Evolutionary conservation across 1,140 invertebrate genomes (phyloP).

Genomic region (Conopomorpha cramerella): DNA sequence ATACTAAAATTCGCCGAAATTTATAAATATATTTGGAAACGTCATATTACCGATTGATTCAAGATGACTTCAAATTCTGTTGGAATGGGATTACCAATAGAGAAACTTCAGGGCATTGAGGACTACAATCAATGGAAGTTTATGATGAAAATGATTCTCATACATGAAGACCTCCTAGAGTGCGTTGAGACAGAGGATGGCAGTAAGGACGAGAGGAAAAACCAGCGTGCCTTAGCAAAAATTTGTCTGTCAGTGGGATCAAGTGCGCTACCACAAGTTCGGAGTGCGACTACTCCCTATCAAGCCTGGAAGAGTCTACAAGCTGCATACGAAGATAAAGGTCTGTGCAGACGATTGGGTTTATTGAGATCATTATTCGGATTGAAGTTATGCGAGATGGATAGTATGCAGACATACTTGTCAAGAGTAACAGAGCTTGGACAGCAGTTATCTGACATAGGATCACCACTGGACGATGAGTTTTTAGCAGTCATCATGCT

Average conservation of each 20-base stretch:
- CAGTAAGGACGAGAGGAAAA: not conserved
- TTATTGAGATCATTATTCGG: slow-evolving; percentile 8
- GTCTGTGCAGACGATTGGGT: slow-evolving; percentile 6
- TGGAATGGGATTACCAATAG: slow-evolving; percentile 1
- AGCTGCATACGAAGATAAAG: slow-evolving; percentile 12
- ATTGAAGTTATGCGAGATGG: slow-evolving; percentile 2
- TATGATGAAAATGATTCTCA: slow-evolving; percentile 9
- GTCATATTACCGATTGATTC: no score
- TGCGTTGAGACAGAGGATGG: slow-evolving; percentile 2
- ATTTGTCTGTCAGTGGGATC: slow-evolving; percentile 1
- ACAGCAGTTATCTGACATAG: slow-evolving; percentile 4
- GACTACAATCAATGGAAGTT: slow-evolving; percentile 11
- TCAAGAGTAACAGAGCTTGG: not conserved
- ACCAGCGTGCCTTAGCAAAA: slow-evolving; percentile 2
- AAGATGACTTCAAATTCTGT: no score
- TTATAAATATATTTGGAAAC: no score
- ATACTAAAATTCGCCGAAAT: no score
- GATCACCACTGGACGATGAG: slow-evolving; percentile 7
- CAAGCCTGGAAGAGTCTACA: slow-evolving; percentile 9
- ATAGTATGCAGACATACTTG: slow-evolving; percentile 1
- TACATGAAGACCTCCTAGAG: slow-evolving; percentile 9
- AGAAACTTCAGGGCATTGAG: slow-evolving; percentile 2
- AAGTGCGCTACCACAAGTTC: slow-evolving; percentile 1
- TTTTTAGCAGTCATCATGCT: slow-evolving; percentile 8
- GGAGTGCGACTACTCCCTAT: slow-evolving; percentile 4